Conservation (phyloP, 2,888 invertebrate species). For the Megamerina dolium region DNA sequence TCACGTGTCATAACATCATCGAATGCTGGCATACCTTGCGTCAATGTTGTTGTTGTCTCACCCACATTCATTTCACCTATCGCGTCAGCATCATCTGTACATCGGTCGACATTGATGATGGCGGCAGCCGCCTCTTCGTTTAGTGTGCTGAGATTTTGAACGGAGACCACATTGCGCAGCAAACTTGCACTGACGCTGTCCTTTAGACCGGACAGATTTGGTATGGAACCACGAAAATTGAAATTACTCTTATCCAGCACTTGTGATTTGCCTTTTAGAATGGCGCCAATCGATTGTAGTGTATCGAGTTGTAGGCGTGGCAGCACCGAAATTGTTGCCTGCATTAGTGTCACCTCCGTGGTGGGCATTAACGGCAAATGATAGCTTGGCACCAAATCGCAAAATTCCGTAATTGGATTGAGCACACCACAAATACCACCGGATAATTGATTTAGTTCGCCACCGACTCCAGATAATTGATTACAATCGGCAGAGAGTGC, state of each 20-base stretch:
- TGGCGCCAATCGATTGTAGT: slow-evolving; percentile 62
- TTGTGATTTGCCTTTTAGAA: slow-evolving; percentile 55
- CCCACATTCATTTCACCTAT: slow-evolving; percentile 9
- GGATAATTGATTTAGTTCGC: slow-evolving; percentile 54
- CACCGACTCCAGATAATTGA: slow-evolving; percentile 53
- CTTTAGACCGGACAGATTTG: slow-evolving; percentile 41
- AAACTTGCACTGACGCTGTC: slow-evolving; percentile 27
- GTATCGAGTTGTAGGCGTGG: slow-evolving; percentile 71
- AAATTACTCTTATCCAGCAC: slow-evolving; percentile 46
- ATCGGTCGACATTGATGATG: too few relatives aligned
- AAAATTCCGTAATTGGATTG: slow-evolving; percentile 73
- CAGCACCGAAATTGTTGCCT: slow-evolving; percentile 73
- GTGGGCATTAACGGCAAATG: slow-evolving; percentile 56
- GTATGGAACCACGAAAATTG: slow-evolving; percentile 50
- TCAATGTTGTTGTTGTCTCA: slow-evolving; percentile 12
- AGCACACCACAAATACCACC: slow-evolving; percentile 65
- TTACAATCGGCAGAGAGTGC: slow-evolving; percentile 58
- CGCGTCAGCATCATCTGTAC: slow-evolving; percentile 12
- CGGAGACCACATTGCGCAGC: slow-evolving; percentile 51
- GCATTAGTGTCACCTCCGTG: slow-evolving; percentile 59
- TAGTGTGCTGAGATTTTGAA: slow-evolving; percentile 48
- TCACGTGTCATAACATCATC: slow-evolving; percentile 57
- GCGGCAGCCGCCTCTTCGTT: slow-evolving; percentile 37
- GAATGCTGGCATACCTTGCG: slow-evolving; percentile 40
- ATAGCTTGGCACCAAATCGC: slow-evolving; percentile 67